These are phyloP conservation scores for Polydrusus pterygomalis DNA, from an alignment of 2,888 invertebrate genomes.

Conservation along the genomic window DNA sequence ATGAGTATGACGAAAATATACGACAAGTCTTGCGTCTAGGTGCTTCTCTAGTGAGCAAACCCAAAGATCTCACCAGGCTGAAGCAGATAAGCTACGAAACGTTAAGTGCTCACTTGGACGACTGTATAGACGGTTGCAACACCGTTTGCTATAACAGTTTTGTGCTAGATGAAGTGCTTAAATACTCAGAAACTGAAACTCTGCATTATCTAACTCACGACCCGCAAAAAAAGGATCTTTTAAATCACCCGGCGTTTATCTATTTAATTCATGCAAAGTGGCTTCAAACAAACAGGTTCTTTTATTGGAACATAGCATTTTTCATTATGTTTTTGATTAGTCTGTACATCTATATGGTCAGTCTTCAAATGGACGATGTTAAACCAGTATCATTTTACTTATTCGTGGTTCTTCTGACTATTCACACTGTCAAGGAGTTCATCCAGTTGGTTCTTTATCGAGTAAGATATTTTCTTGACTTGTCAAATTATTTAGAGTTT, in stretches of 20 bases:
- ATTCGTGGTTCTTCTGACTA: constrained; percentile 49
- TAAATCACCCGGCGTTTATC: constrained; percentile 58
- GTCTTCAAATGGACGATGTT: constrained; percentile 39
- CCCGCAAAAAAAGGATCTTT: constrained; percentile 52
- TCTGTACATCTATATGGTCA: constrained; percentile 58
- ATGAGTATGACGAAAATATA: constrained; percentile 57
- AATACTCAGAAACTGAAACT: constrained; percentile 58
- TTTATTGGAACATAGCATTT: constrained; percentile 56
- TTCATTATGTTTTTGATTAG: constrained; percentile 55
- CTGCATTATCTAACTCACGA: constrained; percentile 53
- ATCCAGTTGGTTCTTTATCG: constrained; percentile 56
- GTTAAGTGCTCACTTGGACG: constrained; percentile 59
- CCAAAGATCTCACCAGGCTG: constrained; percentile 30
- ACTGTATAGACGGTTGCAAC: constrained; percentile 56
- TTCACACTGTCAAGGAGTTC: constrained; percentile 57
- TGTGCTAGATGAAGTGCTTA: constrained; percentile 55
- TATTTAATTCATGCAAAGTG: constrained; percentile 58
- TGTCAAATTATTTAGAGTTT: constrained; percentile 58
- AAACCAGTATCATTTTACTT: constrained; percentile 26
- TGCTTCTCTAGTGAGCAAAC: constrained; percentile 55
- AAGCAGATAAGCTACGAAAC: constrained; percentile 54
- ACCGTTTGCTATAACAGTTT: constrained; percentile 58
- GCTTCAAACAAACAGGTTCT: constrained; percentile 56
- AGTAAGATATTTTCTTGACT: constrained; percentile 56
- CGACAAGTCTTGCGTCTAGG: constrained; percentile 59